Evolutionary conservation across 2,888 invertebrate species (phyloP).

Genomic region (Muschampia staudingeri): DNA sequence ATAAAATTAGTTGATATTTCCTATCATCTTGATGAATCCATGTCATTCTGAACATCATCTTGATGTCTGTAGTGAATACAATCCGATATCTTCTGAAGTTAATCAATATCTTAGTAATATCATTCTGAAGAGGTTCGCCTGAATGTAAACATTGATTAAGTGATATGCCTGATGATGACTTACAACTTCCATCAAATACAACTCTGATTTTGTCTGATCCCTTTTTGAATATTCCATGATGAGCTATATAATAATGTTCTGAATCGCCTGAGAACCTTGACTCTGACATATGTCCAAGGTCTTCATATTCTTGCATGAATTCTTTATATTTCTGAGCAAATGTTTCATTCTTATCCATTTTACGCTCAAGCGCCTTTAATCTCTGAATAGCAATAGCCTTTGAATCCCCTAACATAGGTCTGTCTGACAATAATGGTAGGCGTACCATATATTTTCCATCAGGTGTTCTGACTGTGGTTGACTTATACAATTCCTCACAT

Average conservation of each 20-base stretch:
- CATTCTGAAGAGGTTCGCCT: slow-evolving; percentile 43
- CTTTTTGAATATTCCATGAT: slow-evolving; percentile 29
- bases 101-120: slow-evolving; percentile 43
- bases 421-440: slow-evolving; percentile 22
- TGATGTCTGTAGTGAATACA: slow-evolving; percentile 49
- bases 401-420: slow-evolving; percentile 24
- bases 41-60: slow-evolving; percentile 47
- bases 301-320: slow-evolving; percentile 34
- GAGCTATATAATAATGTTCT: slow-evolving; percentile 25
- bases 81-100: slow-evolving; percentile 40
- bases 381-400: slow-evolving; percentile 6
- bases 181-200: slow-evolving; percentile 50
- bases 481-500: slow-evolving; percentile 28
- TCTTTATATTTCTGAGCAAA: slow-evolving; percentile 27
- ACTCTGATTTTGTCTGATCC: slow-evolving; percentile 38
- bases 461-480: slow-evolving; percentile 14
- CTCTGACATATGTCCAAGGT: slow-evolving; percentile 22
- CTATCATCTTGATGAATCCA: slow-evolving; percentile 43
- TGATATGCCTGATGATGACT: slow-evolving; percentile 38
- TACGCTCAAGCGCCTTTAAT: slow-evolving; percentile 30
- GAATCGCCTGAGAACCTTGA: neutral
- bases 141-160: slow-evolving; percentile 51
- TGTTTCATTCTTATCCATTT: slow-evolving; percentile 3
- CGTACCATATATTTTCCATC: slow-evolving; percentile 32
- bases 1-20: slow-evolving; percentile 39